Percentiles rank a stretch among this genome's conserved stretches.
Evolutionary conservation across 2,797 vertebrate species (phyloP).

Genomic region (Eidolon dupreanum): DNA sequence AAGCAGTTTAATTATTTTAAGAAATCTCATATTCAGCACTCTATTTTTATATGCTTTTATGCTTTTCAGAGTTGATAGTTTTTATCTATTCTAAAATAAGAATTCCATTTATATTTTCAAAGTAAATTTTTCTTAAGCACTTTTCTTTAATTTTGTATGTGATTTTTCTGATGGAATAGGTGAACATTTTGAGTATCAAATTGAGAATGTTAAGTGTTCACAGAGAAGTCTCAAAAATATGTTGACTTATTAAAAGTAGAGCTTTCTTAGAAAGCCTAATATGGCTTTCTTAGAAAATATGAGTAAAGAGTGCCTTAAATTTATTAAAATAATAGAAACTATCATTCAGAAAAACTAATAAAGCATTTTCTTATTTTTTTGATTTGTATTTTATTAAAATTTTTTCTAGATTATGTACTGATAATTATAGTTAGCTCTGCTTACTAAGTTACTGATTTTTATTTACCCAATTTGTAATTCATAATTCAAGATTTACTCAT

Average conservation of each 20-base stretch:
- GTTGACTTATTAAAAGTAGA: neutral
- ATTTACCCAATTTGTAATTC: neutral
- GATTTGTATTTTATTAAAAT: neutral
- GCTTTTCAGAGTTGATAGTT: neutral
- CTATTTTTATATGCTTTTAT: neutral
- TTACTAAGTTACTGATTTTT: neutral
- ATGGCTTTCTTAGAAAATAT: neutral
- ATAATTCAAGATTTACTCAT: neutral
- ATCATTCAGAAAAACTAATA: neutral
- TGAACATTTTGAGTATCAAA: neutral
- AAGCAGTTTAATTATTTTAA: neutral
- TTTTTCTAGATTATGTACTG: neutral
- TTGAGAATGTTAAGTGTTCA: neutral
- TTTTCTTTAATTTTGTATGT: neutral
- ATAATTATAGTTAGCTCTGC: neutral
- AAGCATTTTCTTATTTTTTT: neutral
- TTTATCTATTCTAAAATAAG: neutral
- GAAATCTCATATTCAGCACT: neutral
- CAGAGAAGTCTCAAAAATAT: neutral
- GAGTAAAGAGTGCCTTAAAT: neutral
- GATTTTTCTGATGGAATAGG: neutral
- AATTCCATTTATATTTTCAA: conserved; percentile 18
- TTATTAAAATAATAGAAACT: conserved; percentile 27
- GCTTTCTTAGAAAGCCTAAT: neutral
- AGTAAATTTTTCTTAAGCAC: neutral